Conservation (phyloP, 2,113 vertebrate genomes). For the Columba livia region DNA sequence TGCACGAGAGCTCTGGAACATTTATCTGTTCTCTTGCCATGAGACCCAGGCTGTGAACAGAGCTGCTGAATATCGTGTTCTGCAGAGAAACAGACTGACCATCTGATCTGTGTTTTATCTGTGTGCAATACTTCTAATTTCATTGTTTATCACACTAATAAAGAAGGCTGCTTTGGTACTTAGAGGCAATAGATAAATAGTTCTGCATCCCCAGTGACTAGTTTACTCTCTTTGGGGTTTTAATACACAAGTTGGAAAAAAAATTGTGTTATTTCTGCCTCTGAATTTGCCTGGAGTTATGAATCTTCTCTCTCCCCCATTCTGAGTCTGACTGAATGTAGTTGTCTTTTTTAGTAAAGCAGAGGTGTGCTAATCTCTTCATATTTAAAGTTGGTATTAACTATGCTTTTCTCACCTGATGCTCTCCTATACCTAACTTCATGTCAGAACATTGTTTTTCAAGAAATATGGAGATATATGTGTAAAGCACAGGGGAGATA, state of each 20-base stretch:
- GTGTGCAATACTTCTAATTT: conserved; percentile 4
- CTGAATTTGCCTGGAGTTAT: background rate
- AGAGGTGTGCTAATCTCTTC: background rate
- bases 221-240: conserved; percentile 40
- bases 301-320: background rate
- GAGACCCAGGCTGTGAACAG: background rate
- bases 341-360: background rate
- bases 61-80: background rate
- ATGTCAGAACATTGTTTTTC: background rate
- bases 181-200: conserved; percentile 5
- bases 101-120: background rate
- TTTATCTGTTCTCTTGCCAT: background rate
- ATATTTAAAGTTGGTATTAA: background rate
- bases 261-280: background rate
- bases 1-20: background rate
- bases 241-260: background rate
- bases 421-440: background rate
- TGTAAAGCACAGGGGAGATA: background rate
- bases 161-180: conserved; percentile 1
- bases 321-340: background rate
- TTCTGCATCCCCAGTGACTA: conserved; percentile 13
- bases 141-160: conserved; percentile 1
- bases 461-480: background rate
- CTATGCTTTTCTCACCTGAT: background rate
- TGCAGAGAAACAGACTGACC: background rate